Base-by-base conservation (phyloP, 2,888 invertebrate genomes). In the Zonitis immaculata region DNA sequence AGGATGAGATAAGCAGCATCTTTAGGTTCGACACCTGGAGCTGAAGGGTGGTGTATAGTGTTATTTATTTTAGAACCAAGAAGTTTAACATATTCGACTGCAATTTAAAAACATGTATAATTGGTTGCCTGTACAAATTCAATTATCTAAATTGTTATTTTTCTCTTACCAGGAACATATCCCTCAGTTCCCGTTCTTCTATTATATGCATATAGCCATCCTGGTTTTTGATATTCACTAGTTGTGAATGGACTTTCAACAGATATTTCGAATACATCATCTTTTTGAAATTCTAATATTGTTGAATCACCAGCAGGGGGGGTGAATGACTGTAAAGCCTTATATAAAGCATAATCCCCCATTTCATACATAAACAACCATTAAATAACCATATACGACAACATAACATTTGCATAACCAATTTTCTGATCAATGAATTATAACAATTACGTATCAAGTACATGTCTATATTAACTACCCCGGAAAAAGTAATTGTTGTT, bases 241-340 rank as follows among this genome's bases (percentile, higher is more conserved):
- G 61, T 63, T 42, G 63, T 58, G 59, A 73, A 71, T 22, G 71
- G 70, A 39, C 71, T 68, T 49, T 71, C 69, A 20, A 72, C 68
- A 30, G 69, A 68, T 52, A 76, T 73, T 66, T 76, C 73, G 55
- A 78, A 70, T 27, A 77, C 70, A 67, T 78, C 77, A 56, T 76
- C 75, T 59, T 71, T 73, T 63, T 74, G 72, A 58, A 77, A 72
- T 43, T 68, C 67, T 54, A 73, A 57, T 14, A 64, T 64, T 51
- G 67, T 62, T 49, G 66, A 63, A 59, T 74, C 73, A 57, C 68
- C 66, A 49, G 66, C 63, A 56, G 67, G 59, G 54, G 73, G 72
- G 56, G 65, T 67, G 59, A 68, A 75, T 47, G 72, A 70, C 60
- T 75, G 72, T 52, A 75, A 64, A 59, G 74, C 76, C 65, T 75